Conservation (phyloP, 1,140 invertebrate species). For the Zaprionus camerounensis region DNA sequence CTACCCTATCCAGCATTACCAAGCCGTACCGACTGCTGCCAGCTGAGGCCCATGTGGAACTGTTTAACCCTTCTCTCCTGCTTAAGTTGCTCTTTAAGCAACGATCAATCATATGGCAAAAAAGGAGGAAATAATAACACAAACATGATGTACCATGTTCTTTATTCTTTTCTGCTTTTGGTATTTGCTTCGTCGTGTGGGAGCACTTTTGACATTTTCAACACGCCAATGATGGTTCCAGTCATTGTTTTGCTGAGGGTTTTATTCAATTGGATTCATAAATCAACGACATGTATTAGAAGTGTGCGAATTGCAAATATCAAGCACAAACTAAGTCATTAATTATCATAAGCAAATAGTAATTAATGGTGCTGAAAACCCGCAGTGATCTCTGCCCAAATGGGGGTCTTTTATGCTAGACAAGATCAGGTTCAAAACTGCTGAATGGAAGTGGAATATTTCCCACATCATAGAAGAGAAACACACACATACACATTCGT, state of each 20-base stretch:
- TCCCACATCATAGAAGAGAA: constrained; percentile 55
- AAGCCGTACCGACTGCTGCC: not conserved
- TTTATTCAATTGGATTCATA: constrained; percentile 21
- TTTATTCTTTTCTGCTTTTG: constrained; percentile 10
- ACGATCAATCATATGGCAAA: constrained; percentile 71
- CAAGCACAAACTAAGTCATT: constrained; percentile 17
- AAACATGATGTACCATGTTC: constrained; percentile 19
- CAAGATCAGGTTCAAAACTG: not conserved
- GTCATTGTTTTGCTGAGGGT: constrained; percentile 26
- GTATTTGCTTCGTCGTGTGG: constrained; percentile 12
- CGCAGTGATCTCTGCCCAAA: constrained; percentile 8
- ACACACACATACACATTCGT: constrained; percentile 6
- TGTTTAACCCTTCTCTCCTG: constrained; percentile 63
- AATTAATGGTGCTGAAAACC: constrained; percentile 37
- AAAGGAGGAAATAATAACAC: constrained; percentile 8
- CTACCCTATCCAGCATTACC: not conserved
- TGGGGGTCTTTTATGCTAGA: constrained; percentile 23
- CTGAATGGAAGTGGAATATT: constrained; percentile 46
- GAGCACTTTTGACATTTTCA: constrained; percentile 55
- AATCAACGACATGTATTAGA: constrained; percentile 33
- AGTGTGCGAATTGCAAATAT: constrained; percentile 12
- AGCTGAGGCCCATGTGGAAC: constrained; percentile 62
- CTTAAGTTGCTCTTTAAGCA: constrained; percentile 63
- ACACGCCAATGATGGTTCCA: constrained; percentile 12
- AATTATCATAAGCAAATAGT: constrained; percentile 25